A percentile compares a stretch with the other conserved stretches of the same genome.
phyloP scores from a whole-genome alignment of 2,888 invertebrate genomes.

The Lochmaea crataegi region DNA sequence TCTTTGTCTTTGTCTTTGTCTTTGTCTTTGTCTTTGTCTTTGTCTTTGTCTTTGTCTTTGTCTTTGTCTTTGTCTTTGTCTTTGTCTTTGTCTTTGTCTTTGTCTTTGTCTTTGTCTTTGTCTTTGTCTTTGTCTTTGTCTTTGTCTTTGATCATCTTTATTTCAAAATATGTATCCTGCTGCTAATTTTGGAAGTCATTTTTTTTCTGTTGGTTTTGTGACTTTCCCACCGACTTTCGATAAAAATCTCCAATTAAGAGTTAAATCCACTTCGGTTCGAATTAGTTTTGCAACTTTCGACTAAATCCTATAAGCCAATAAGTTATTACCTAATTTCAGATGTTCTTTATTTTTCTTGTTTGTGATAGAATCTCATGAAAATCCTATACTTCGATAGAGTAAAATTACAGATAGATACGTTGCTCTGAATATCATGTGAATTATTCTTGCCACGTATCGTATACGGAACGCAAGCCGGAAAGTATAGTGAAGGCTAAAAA shows the following conservation, averaged over 20 bases:
- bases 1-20: too few species aligned
- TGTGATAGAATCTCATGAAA: constrained; percentile 21
- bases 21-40: too few species aligned
- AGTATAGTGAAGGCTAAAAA: constrained; percentile 33
- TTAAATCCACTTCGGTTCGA: not conserved
- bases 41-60: too few species aligned
- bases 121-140: too few species aligned
- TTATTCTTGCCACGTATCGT: constrained; percentile 57
- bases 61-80: too few species aligned
- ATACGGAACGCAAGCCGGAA: constrained; percentile 53
- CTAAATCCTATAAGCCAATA: constrained; percentile 15
- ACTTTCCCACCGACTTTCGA: not conserved
- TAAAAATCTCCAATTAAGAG: not conserved
- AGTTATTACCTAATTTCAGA: constrained; percentile 14
- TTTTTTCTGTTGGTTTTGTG: too few species aligned
- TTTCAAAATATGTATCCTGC: too few species aligned
- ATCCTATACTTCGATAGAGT: constrained; percentile 31
- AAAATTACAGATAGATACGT: constrained; percentile 23
- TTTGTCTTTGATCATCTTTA: too few species aligned
- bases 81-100: too few species aligned
- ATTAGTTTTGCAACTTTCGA: not conserved
- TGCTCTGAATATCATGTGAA: constrained; percentile 39
- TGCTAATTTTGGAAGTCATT: too few species aligned
- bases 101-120: too few species aligned
- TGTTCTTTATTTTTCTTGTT: constrained; percentile 7